Base-by-base conservation (phyloP, 1,140 invertebrate species). In the Drosophila auraria region DNA sequence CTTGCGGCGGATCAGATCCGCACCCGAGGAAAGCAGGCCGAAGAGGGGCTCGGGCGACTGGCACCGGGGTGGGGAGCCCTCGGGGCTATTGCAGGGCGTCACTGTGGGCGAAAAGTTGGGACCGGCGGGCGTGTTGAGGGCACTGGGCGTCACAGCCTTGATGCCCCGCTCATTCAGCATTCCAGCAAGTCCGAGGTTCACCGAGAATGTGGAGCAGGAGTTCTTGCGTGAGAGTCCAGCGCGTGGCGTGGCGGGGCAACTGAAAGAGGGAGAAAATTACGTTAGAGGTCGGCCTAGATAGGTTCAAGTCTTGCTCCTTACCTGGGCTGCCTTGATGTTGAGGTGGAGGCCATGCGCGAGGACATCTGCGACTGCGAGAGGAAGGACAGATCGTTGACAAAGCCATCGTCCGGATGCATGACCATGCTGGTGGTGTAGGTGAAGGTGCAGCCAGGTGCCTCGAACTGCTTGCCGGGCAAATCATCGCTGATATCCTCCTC, bases 341-440 rank as follows among this genome's bases (percentile, higher is more conserved):
- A 92, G 11, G 77, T 83, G 33, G 92, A 93, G 14, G 92, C 87
- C 78, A 93, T 89, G 51, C 91, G 86, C 27, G 92, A 93, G 53
- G 92, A 93, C 75, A 93, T 76, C 54, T 93, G 91, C 15, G 92
- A 93, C 57, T 91, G 91, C 60, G 93, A 93, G 72, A 94, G 91
- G 68, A 93, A 93, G 27, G 92, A 91, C 23, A 91, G 56, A 62
- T 92, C 91, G 56, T 86, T 92, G 63, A 94, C 91, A 58, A 94
- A 94, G 33, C 96, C 97, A 83, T 96, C 95, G 87, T 97, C 97
- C 3, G 97, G 97, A 94, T 98, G 97, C 92, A 97, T 94, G 8
- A 98, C 97, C 53, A 96, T 98, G 81, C 97, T 98, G 81, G 97
- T 98, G 0, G 98, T 98, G 80, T 95, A 97, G 0, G 98, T 98